A percentile compares a stretch with the other conserved stretches of the same genome.
Evolutionary conservation across 2,888 invertebrate species (phyloP).

Genomic region (Pseudanteris insignis): DNA sequence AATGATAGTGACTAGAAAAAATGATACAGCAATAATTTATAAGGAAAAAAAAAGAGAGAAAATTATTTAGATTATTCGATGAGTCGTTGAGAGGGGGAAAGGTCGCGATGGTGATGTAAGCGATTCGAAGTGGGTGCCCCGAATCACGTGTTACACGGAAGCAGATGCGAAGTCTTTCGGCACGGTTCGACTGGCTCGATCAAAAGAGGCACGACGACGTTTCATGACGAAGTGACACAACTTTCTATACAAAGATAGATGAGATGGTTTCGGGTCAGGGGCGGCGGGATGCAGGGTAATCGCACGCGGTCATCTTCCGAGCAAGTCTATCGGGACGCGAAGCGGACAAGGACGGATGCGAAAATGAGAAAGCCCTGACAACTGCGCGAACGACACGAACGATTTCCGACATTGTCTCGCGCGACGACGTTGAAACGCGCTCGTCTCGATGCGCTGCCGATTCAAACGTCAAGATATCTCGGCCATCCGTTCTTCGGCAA

Average conservation of each 20-base stretch:
- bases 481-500: constrained; percentile 49
- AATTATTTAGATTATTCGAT: no score
- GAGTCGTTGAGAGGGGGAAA: no score
- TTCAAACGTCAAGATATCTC: constrained; percentile 59
- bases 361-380: constrained; percentile 34
- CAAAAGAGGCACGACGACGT: constrained; percentile 36
- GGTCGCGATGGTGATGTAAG: constrained; percentile 27
- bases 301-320: constrained; percentile 56
- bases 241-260: constrained; percentile 50
- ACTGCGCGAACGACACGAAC: constrained; percentile 27
- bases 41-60: no score
- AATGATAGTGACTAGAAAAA: no score
- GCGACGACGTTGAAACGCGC: constrained; percentile 55
- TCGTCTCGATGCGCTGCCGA: constrained; percentile 46
- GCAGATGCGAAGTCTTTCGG: constrained; percentile 38
- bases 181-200: constrained; percentile 31
- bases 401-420: constrained; percentile 53
- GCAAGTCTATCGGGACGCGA: constrained; percentile 33
- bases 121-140: constrained; percentile 17
- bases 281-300: constrained; percentile 57
- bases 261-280: constrained; percentile 52
- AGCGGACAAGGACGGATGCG: constrained; percentile 30
- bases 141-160: constrained; percentile 45
- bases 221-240: constrained; percentile 55
- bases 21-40: no score